Evolutionary conservation across 2,888 invertebrate genomes (phyloP).

Genomic region (Hofmannophila pseudospretella): DNA sequence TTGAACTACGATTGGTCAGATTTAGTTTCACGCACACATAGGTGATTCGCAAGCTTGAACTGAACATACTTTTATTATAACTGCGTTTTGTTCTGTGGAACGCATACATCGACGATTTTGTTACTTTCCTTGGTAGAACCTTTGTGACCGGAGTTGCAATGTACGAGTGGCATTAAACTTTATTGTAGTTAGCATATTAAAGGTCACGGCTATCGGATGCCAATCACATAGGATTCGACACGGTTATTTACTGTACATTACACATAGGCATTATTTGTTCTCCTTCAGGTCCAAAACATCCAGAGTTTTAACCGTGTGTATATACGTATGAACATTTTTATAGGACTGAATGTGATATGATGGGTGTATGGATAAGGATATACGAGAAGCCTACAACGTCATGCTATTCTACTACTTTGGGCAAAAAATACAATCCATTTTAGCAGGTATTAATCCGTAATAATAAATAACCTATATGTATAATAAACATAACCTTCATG

Average conservation of each 20-base stretch:
- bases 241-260: constrained; percentile 15
- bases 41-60: neutral
- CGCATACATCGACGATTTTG: constrained; percentile 17
- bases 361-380: too few relatives aligned
- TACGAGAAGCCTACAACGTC: too few relatives aligned
- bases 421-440: too few relatives aligned
- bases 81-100: neutral
- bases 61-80: neutral
- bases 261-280: neutral
- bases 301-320: too few relatives aligned
- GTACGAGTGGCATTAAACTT: constrained; percentile 3
- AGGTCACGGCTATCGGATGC: constrained; percentile 24
- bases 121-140: constrained; percentile 11
- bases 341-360: too few relatives aligned
- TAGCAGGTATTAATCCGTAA: too few relatives aligned
- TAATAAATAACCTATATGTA: too few relatives aligned
- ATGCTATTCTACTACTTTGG: too few relatives aligned
- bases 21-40: neutral
- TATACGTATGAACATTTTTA: too few relatives aligned
- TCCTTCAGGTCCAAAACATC: neutral
- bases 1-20: constrained; percentile 23
- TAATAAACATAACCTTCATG: too few relatives aligned
- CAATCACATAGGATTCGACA: constrained; percentile 28
- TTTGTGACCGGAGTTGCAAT: constrained; percentile 8
- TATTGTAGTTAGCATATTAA: neutral